A percentile compares a stretch with the other conserved stretches of the same genome.
Evolutionary conservation across 2,888 invertebrate species (phyloP).

Genomic region (Galerucella nymphaeae): DNA sequence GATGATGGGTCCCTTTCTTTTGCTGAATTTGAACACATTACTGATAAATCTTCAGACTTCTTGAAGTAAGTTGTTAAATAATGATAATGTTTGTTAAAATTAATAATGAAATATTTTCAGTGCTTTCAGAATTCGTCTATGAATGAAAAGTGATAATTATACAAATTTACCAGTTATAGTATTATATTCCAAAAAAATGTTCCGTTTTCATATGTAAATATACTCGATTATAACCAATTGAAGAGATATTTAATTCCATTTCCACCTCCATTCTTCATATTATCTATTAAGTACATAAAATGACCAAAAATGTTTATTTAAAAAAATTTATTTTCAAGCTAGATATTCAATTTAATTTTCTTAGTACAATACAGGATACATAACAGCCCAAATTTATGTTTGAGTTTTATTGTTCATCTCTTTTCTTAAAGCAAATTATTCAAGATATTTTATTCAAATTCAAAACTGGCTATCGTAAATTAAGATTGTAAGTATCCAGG

Average conservation of each 20-base stretch:
- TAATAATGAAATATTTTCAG: constrained; percentile 63
- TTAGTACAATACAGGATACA: too few relatives aligned
- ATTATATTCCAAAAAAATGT: constrained; percentile 5
- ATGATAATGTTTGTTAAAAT: neutral
- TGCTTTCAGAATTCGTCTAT: constrained; percentile 71
- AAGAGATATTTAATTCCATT: too few relatives aligned
- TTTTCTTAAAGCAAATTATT: too few relatives aligned
- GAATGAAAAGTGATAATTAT: constrained; percentile 45
- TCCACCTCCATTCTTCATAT: too few relatives aligned
- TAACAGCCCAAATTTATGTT: too few relatives aligned
- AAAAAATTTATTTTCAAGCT: too few relatives aligned
- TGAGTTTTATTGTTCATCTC: too few relatives aligned
- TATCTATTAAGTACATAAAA: too few relatives aligned
- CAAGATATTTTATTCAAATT: neutral
- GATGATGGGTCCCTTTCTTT: constrained; percentile 93
- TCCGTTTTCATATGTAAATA: neutral
- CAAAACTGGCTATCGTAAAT: constrained; percentile 38
- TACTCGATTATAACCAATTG: too few relatives aligned
- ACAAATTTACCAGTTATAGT: neutral
- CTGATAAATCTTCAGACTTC: constrained; percentile 94
- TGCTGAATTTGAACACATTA: constrained; percentile 96
- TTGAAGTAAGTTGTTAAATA: constrained; percentile 71
- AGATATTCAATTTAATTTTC: too few relatives aligned
- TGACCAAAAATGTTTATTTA: too few relatives aligned
- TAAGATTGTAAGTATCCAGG: constrained; percentile 83